Evolutionary conservation across 2,888 invertebrate genomes (phyloP).

Genomic region (Cheiracanthium punctorium): DNA sequence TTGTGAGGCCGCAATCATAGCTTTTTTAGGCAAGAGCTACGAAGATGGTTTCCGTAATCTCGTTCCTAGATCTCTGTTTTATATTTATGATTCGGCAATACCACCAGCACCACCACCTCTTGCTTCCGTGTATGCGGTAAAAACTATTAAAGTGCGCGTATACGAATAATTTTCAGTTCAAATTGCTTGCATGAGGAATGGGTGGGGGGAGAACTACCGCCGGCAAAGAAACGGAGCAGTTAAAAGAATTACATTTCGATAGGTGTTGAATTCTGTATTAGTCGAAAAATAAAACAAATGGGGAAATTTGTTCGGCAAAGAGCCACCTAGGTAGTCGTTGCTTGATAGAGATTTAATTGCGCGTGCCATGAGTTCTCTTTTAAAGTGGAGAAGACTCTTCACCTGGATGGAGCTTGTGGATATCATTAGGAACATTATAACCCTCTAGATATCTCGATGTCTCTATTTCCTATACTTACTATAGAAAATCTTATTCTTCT

Average conservation of each 20-base stretch:
- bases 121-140: background rate
- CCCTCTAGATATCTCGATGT: no score
- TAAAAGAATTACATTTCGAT: background rate
- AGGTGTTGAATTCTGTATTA: background rate
- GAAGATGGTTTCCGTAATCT: constrained; percentile 8
- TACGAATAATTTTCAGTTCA: no score
- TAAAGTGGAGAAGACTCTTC: no score
- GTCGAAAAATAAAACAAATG: background rate
- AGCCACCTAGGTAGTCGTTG: background rate
- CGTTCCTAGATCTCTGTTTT: background rate
- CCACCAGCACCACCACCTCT: background rate
- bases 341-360: no score
- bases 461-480: no score
- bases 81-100: background rate
- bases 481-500: no score
- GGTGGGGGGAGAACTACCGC: no score
- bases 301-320: background rate
- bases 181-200: no score
- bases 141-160: background rate
- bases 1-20: background rate
- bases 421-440: no score
- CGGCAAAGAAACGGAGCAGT: background rate
- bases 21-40: background rate
- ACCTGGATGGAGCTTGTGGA: no score
- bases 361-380: no score